Evolutionary conservation across 2,888 invertebrate genomes (phyloP).

Genomic region (Apocheima hispidaria): DNA sequence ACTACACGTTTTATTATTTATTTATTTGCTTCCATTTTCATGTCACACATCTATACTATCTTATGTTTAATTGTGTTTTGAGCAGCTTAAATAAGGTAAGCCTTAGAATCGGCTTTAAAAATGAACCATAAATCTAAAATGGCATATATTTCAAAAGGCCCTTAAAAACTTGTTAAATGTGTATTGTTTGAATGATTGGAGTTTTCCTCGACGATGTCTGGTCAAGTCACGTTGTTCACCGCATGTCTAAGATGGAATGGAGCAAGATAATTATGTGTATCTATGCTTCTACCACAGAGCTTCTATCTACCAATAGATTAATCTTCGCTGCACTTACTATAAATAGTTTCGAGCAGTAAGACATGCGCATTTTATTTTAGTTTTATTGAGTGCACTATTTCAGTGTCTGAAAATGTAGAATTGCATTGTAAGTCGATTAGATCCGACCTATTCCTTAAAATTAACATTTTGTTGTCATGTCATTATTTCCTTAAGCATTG

Average conservation of each 20-base stretch:
- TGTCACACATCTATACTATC: too few species aligned
- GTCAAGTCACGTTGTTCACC: conserved; percentile 54
- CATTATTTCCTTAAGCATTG: neutral
- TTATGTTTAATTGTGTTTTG: too few species aligned
- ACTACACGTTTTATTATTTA: too few species aligned
- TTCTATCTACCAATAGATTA: conserved; percentile 20
- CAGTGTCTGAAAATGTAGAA: neutral
- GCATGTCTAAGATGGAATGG: conserved; percentile 48
- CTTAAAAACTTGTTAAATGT: neutral
- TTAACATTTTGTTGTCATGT: neutral
- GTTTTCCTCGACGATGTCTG: conserved; percentile 43
- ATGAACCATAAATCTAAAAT: too few species aligned
- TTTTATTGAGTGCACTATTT: neutral
- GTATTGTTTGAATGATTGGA: conserved; percentile 22
- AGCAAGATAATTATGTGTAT: conserved; percentile 25
- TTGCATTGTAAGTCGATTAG: too few species aligned
- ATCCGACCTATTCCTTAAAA: neutral
- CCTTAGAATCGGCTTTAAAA: too few species aligned
- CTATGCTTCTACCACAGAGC: too few species aligned
- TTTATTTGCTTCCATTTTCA: too few species aligned
- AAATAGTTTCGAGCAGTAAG: conserved; percentile 11
- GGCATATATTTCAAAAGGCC: too few species aligned
- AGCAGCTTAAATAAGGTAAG: too few species aligned
- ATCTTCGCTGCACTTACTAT: conserved; percentile 12
- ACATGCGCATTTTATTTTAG: neutral